A percentile compares a stretch with the other conserved stretches of the same genome.
These are phyloP conservation scores for Tetramorium simillimum DNA, from an alignment of 1,140 invertebrate species.

Conservation along the genomic window DNA sequence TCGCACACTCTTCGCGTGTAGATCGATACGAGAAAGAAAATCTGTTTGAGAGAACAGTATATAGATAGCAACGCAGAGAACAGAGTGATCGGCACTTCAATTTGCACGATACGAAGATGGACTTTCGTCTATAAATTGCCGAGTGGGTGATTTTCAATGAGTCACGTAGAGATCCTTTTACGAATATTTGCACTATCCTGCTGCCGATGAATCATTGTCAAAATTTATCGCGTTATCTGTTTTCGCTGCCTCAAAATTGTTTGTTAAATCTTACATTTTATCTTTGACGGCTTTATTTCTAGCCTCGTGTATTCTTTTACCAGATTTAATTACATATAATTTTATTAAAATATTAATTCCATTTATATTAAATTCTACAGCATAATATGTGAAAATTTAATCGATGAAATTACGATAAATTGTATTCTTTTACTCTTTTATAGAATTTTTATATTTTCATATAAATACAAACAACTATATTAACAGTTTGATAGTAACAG, in stretches of 20 bases:
- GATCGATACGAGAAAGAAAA: constrained; percentile 7
- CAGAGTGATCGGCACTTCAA: constrained; percentile 27
- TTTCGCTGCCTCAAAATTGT: not conserved
- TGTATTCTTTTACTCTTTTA: not conserved
- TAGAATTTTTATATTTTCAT: not conserved
- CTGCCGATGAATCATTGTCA: constrained; percentile 11
- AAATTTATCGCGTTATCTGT: constrained; percentile 8
- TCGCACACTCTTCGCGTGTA: not conserved
- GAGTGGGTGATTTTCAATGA: constrained; percentile 37
- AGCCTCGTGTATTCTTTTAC: not conserved
- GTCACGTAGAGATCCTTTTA: constrained; percentile 29
- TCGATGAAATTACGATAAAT: not conserved
- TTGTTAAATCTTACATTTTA: not conserved
- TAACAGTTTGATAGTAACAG: not conserved
- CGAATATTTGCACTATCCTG: not conserved
- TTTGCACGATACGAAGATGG: constrained; percentile 17
- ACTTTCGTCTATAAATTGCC: not conserved
- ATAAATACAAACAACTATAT: not conserved
- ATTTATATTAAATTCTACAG: not conserved
- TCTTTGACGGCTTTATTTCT: not conserved
- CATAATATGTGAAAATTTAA: not conserved
- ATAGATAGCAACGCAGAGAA: not conserved
- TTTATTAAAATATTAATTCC: not conserved
- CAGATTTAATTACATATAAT: not conserved
- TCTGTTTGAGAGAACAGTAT: constrained; percentile 8